These are phyloP conservation scores for Cistogaster globosa DNA, from an alignment of 2,888 invertebrate species.

Conservation along the genomic window DNA sequence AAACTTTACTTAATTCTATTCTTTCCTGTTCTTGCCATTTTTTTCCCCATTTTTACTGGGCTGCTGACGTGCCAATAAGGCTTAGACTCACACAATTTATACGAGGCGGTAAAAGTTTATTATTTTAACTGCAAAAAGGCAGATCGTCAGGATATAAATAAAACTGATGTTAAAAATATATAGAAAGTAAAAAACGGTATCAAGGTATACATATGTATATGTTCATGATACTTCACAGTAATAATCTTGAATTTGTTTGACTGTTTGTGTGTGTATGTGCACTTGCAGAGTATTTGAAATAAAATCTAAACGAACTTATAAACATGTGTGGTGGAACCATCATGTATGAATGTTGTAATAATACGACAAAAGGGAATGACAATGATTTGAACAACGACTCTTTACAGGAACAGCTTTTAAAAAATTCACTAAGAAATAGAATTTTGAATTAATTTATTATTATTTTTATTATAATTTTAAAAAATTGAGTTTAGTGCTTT, in stretches of 20 bases:
- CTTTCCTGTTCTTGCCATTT: conserved; percentile 14
- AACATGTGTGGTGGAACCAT: conserved; percentile 58
- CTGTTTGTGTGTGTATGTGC: background rate
- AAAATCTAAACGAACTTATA: conserved; percentile 59
- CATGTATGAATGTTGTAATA: conserved; percentile 51
- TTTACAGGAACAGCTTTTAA: background rate
- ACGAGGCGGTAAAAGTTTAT: conserved; percentile 69
- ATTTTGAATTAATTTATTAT: conserved; percentile 54
- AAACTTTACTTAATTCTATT: conserved; percentile 37
- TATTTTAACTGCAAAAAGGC: conserved; percentile 71
- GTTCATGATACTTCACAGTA: too few relatives aligned
- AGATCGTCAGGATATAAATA: conserved; percentile 69
- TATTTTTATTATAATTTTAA: conserved; percentile 61
- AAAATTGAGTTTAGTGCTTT: conserved; percentile 27
- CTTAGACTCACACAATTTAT: conserved; percentile 63
- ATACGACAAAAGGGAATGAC: conserved; percentile 48
- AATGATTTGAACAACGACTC: conserved; percentile 26
- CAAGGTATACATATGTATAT: too few relatives aligned
- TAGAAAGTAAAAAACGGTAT: background rate
- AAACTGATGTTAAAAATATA: conserved; percentile 34
- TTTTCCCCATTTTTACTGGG: conserved; percentile 27
- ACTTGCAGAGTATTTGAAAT: conserved; percentile 32
- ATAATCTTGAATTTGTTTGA: too few relatives aligned
- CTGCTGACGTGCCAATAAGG: conserved; percentile 65
- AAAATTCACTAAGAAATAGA: conserved; percentile 30